Conservation (phyloP, 2,113 vertebrate genomes). For the Paramisgurnus dabryanus region DNA sequence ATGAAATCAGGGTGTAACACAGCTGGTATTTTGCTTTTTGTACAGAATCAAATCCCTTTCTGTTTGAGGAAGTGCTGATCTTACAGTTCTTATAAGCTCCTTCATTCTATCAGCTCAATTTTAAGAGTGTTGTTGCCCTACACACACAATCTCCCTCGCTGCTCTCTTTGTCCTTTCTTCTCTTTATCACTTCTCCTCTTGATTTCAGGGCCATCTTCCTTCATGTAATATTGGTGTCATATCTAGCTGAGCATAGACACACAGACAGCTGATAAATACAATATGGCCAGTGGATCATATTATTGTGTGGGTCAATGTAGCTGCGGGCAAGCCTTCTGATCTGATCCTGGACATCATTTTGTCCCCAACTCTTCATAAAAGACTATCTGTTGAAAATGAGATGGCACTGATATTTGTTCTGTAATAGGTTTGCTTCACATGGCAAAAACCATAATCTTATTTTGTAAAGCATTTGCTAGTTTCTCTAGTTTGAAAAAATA, state of each 20-base stretch:
- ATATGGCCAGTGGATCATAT: not conserved
- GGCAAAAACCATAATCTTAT: too few species aligned
- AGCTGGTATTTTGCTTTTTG: not conserved
- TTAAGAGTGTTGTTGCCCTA: not conserved
- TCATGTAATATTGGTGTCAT: not conserved
- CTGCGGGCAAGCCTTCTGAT: not conserved
- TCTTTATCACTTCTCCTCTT: not conserved
- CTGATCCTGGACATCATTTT: not conserved
- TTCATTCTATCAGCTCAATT: not conserved
- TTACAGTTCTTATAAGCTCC: not conserved
- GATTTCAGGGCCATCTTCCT: not conserved
- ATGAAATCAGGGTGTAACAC: not conserved
- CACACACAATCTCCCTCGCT: not conserved
- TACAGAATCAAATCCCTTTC: slow-evolving; percentile 6
- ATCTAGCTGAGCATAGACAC: not conserved
- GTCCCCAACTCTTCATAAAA: not conserved
- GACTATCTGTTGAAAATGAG: not conserved
- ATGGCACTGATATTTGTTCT: too few species aligned
- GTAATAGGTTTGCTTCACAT: too few species aligned
- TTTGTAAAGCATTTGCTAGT: too few species aligned
- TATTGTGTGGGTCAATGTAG: not conserved
- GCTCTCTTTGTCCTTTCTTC: not conserved
- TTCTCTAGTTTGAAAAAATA: too few species aligned
- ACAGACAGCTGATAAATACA: slow-evolving; percentile 10
- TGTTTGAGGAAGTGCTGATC: not conserved